Conservation (phyloP, 2,113 vertebrate genomes). For the Dasyprocta punctata region DNA sequence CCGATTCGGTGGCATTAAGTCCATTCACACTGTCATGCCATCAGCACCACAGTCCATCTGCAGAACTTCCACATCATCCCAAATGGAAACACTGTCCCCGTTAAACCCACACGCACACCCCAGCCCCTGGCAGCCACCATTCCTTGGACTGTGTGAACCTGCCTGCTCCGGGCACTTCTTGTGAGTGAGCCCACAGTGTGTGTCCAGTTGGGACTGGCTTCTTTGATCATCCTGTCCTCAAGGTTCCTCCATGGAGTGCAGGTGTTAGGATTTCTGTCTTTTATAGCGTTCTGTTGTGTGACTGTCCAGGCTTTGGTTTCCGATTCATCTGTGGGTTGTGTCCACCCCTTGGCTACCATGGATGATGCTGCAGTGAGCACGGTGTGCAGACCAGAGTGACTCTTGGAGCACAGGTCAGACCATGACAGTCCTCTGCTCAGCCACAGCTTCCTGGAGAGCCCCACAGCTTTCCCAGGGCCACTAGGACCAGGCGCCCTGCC, state of each 20-base stretch:
- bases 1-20: not conserved
- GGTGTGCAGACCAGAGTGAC: not conserved
- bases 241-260: not conserved
- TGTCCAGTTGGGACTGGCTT: not conserved
- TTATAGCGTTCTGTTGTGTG: accelerated
- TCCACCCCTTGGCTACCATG: not conserved
- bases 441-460: accelerated
- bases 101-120: not conserved
- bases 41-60: not conserved
- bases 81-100: not conserved
- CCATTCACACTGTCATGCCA: accelerated
- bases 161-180: not conserved
- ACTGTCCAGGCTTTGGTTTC: not conserved
- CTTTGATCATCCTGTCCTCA: not conserved
- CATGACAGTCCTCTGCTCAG: accelerated
- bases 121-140: accelerated
- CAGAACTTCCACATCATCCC: not conserved
- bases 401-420: not conserved
- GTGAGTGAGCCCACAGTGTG: accelerated
- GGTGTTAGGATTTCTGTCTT: not conserved
- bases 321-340: not conserved
- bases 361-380: not conserved
- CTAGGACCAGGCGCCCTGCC: not conserved
- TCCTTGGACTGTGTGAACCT: accelerated
- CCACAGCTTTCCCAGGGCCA: not conserved